A percentile compares a stretch with the other conserved stretches of the same genome.
phyloP scores from a whole-genome alignment of 1,140 invertebrate species.

The Cyrtorhinus lividipennis region DNA sequence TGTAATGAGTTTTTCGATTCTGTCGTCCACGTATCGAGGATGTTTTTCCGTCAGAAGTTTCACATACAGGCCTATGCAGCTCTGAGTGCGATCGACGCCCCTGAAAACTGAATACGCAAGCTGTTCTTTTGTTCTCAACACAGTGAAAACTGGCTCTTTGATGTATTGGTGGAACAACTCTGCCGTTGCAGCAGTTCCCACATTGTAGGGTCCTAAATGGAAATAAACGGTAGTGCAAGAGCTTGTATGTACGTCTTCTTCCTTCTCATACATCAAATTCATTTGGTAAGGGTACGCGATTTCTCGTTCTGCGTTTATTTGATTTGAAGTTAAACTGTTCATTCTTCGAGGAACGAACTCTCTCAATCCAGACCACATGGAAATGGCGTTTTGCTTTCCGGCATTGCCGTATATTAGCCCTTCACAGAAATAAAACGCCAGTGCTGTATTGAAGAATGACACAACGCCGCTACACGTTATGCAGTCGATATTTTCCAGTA shows the following conservation, averaged over 20 bases:
- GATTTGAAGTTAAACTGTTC: background rate
- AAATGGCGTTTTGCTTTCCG: background rate
- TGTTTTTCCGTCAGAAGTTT: background rate
- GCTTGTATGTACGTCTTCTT: background rate
- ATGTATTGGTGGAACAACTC: background rate
- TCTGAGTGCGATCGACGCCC: background rate
- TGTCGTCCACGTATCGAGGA: background rate
- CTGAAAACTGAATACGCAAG: background rate
- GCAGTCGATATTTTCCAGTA: background rate
- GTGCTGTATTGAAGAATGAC: background rate
- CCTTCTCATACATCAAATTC: background rate
- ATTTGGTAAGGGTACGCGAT: background rate
- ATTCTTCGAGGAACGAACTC: background rate
- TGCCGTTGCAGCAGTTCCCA: background rate
- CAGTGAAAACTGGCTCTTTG: background rate
- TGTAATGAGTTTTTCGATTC: background rate
- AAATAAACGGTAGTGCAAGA: background rate
- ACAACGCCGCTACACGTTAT: background rate
- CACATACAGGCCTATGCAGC: background rate
- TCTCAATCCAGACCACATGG: background rate
- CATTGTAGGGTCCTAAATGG: background rate
- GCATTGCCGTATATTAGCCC: background rate
- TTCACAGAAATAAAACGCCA: background rate
- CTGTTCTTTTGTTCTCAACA: background rate
- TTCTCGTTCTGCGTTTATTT: background rate